Percentiles rank a stretch among this genome's conserved stretches.
These are phyloP conservation scores for Toxotes jaculatrix DNA, from an alignment of 2,113 vertebrate species.

Conservation along the genomic window DNA sequence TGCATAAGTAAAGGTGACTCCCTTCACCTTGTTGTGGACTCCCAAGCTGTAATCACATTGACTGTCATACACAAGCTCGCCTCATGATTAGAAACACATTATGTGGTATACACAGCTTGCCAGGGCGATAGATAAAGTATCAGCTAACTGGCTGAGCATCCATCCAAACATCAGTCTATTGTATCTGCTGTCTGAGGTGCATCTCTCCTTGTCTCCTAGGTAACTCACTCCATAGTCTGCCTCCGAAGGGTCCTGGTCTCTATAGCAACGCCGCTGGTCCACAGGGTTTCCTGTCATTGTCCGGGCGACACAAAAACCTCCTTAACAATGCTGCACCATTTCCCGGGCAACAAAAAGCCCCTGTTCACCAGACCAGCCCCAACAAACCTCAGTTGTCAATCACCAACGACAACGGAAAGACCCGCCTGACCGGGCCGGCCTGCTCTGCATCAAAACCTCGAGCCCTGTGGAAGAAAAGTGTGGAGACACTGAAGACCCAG, in stretches of 20 bases:
- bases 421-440: slow-evolving; percentile 66
- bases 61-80: slow-evolving; percentile 7
- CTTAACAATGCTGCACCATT: slow-evolving; percentile 93
- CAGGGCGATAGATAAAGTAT: slow-evolving; percentile 48
- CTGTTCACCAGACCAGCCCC: slow-evolving; percentile 86
- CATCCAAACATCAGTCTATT: slow-evolving; percentile 58
- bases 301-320: slow-evolving; percentile 91
- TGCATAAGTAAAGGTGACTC: slow-evolving; percentile 51
- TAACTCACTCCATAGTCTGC: slow-evolving; percentile 81
- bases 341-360: slow-evolving; percentile 83
- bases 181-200: slow-evolving; percentile 70
- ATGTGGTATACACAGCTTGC: slow-evolving; percentile 8
- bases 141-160: slow-evolving; percentile 48
- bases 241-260: slow-evolving; percentile 84
- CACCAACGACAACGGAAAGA: slow-evolving; percentile 88
- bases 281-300: slow-evolving; percentile 86
- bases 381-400: slow-evolving; percentile 92
- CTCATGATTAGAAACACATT: slow-evolving; percentile 48
- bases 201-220: slow-evolving; percentile 80
- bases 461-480: slow-evolving; percentile 95
- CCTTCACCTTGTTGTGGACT: slow-evolving; percentile 43
- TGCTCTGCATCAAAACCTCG: slow-evolving; percentile 87
- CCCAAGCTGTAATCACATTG: slow-evolving; percentile 33
- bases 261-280: slow-evolving; percentile 92
- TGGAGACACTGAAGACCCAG: slow-evolving; percentile 93